Conservation (phyloP, 2,113 vertebrate genomes). For the Anoura caudifer region DNA sequence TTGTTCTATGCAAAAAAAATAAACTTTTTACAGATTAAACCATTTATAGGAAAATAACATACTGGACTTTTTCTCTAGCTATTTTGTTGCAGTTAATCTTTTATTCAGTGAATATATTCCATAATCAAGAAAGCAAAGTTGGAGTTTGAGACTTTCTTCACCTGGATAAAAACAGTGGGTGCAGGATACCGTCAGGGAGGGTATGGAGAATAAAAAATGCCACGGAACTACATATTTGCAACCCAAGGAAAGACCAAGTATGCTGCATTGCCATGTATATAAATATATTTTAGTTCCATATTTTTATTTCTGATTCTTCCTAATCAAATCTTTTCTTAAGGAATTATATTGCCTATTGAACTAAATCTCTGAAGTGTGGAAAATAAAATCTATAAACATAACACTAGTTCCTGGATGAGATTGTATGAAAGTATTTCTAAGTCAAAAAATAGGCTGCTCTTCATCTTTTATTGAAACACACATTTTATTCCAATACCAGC, state of each 20-base stretch:
- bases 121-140: conserved; percentile 3
- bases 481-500: not conserved
- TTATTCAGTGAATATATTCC: not conserved
- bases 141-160: not conserved
- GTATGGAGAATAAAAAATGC: not conserved
- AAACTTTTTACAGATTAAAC: not conserved
- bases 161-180: not conserved
- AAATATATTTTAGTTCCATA: not conserved
- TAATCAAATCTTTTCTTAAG: not conserved
- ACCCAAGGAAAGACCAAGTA: not conserved
- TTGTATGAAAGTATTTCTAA: not conserved
- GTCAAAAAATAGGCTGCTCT: not conserved
- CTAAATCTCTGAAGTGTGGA: not conserved
- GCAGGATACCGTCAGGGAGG: not conserved
- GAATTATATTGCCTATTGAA: not conserved
- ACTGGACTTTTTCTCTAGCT: not conserved
- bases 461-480: not conserved
- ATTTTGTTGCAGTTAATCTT: conserved; percentile 7
- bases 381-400: not conserved
- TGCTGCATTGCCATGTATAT: not conserved
- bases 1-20: not conserved
- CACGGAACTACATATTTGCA: not conserved
- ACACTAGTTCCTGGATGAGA: not conserved
- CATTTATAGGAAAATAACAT: not conserved
- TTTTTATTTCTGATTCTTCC: conserved; percentile 12